phyloP scores from a whole-genome alignment of 2,888 invertebrate genomes.

The Cybosia mesomella region DNA sequence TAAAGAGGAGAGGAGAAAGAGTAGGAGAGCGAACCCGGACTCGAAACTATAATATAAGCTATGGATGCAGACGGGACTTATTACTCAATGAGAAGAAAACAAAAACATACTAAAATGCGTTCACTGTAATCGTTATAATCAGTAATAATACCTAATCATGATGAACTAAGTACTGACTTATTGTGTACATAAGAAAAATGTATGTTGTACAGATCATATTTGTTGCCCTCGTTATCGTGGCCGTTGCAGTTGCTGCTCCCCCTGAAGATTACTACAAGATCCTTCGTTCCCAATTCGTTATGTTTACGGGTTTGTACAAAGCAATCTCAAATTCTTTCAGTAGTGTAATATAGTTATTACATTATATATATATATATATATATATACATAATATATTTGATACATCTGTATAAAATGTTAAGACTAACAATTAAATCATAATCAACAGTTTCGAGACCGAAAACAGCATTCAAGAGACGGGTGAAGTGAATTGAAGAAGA shows the following conservation, averaged over 20 bases:
- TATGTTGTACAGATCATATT: slow-evolving; percentile 30
- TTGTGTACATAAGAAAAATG: not conserved
- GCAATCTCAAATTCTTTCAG: not conserved
- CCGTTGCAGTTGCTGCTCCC: slow-evolving; percentile 18
- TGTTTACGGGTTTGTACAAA: slow-evolving; percentile 16
- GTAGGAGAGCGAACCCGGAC: too few relatives aligned
- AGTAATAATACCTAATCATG: too few relatives aligned
- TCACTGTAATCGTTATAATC: too few relatives aligned
- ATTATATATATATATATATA: too few relatives aligned
- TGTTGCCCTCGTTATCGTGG: slow-evolving; percentile 45
- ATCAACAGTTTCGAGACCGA: slow-evolving; percentile 79
- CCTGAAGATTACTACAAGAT: not conserved
- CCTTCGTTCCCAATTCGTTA: slow-evolving; percentile 4
- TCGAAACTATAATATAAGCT: too few relatives aligned
- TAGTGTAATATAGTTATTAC: not conserved
- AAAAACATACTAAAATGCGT: too few relatives aligned
- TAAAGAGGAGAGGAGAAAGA: too few relatives aligned
- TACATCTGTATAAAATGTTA: not conserved
- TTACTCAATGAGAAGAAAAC: too few relatives aligned
- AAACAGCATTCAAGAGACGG: slow-evolving; percentile 86
- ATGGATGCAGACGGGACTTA: too few relatives aligned
- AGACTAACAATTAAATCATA: not conserved
- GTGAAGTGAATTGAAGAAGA: slow-evolving; percentile 70
- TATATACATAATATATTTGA: not conserved
- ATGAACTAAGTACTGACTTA: not conserved